These are phyloP conservation scores for Vollenhovia emeryi DNA, from an alignment of 1,140 invertebrate genomes.

Conservation along the genomic window DNA sequence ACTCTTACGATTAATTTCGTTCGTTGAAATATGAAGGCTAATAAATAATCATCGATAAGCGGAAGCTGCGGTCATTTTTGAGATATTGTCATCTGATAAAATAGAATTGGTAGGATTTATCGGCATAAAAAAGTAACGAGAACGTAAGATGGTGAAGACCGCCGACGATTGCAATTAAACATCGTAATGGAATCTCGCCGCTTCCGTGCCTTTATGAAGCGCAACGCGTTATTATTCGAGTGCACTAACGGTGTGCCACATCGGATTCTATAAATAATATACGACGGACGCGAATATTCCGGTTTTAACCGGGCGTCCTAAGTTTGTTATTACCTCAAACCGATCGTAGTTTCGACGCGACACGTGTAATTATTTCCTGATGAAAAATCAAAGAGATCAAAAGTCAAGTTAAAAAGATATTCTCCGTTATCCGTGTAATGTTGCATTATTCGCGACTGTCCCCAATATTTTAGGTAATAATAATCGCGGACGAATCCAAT, in stretches of 20 bases:
- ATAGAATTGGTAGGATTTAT: slow-evolving; percentile 25
- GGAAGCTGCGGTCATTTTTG: not conserved
- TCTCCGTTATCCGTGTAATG: not conserved
- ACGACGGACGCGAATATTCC: not conserved
- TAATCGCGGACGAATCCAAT: not conserved
- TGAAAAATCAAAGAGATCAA: slow-evolving; percentile 5
- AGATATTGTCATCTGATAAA: slow-evolving; percentile 21
- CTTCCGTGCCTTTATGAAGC: slow-evolving; percentile 42
- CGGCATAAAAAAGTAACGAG: not conserved
- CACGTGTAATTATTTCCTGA: not conserved
- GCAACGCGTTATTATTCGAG: slow-evolving; percentile 33
- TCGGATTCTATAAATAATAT: slow-evolving; percentile 42
- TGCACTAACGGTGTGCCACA: slow-evolving; percentile 7
- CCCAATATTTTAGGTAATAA: not conserved
- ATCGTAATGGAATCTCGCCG: slow-evolving; percentile 15
- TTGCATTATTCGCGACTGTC: not conserved
- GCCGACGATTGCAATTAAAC: slow-evolving; percentile 23
- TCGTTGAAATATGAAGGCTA: not conserved
- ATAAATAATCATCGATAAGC: slow-evolving; percentile 11
- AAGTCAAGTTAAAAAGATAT: not conserved
- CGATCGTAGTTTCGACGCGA: not conserved
- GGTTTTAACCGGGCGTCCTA: not conserved
- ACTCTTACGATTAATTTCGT: not conserved
- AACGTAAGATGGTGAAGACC: slow-evolving; percentile 33
- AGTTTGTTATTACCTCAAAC: not conserved